These are phyloP conservation scores for Drosophila melanica DNA, from an alignment of 1,140 invertebrate genomes.

Conservation along the genomic window DNA sequence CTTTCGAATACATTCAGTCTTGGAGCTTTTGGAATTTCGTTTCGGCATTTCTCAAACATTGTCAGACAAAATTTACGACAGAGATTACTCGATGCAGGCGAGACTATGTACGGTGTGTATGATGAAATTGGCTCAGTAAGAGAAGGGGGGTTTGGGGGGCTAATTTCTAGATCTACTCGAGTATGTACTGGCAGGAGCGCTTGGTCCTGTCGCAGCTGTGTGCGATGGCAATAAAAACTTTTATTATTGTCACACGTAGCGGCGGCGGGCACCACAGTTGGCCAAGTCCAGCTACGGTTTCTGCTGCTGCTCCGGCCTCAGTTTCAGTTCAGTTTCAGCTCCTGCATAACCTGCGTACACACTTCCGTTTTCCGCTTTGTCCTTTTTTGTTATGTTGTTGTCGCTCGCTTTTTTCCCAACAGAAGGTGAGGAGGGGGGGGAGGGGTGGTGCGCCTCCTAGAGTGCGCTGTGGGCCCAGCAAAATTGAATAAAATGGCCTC, in stretches of 20 bases:
- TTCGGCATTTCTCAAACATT: constrained; percentile 39
- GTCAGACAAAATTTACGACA: constrained; percentile 46
- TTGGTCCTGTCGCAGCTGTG: constrained; percentile 66
- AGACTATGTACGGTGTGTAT: constrained; percentile 7
- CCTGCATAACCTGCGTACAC: constrained; percentile 78
- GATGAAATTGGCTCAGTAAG: constrained; percentile 31
- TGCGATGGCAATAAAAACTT: constrained; percentile 76
- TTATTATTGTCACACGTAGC: constrained; percentile 82
- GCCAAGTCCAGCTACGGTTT: constrained; percentile 5
- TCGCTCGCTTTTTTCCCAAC: not conserved
- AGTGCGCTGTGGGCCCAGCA: constrained; percentile 41
- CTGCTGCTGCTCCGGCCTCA: constrained; percentile 25
- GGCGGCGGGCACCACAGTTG: constrained; percentile 30
- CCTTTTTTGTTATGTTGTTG: constrained; percentile 44
- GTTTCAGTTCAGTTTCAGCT: constrained; percentile 27
- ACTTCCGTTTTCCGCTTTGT: constrained; percentile 72
- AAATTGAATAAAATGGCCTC: constrained; percentile 81
- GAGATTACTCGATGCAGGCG: constrained; percentile 23
- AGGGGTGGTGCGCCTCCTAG: not conserved
- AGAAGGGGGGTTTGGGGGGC: no score
- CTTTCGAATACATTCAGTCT: no score
- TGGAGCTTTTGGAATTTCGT: constrained; percentile 11
- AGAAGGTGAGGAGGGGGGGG: constrained; percentile 16
- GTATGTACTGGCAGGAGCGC: constrained; percentile 23
- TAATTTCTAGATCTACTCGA: constrained; percentile 69